Base-by-base conservation (phyloP, 2,113 vertebrate species). In the Chionomys nivalis region DNA sequence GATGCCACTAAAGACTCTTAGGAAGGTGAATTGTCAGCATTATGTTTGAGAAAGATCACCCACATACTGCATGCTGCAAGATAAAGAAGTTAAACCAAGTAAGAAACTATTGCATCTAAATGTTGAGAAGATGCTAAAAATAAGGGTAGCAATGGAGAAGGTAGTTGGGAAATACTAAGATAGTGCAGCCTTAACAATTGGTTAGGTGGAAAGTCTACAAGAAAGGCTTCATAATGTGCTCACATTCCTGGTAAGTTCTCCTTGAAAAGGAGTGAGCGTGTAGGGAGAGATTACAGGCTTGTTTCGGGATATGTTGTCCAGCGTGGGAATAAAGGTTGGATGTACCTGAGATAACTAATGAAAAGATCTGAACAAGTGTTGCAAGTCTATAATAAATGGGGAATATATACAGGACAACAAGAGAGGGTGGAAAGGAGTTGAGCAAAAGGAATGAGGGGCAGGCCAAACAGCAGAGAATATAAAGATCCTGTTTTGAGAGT, bases 91-190 rank as follows among this genome's bases (percentile, higher is more conserved):
- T 17, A 87, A 58, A 65, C 68, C 66, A 77, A n/a, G 31, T 61
- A 47, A 11, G 10, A 85, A 73, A 58, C 39, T 49, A 2, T 23
- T 91, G 16, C 17, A 36, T 94, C 49, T 49, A 16, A 47, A 66
- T 93, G 17, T 89, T 87, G 94, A 28, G 81, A 76, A 81, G 76
- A 87, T 90, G 16, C 52, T 52, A 7, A 76, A 85, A 87, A 55
- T 42, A 21, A 7, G 58, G n/a, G 26, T 68, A 82, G 79, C 70
- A 47, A 6, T 42, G 33, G 28, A 76, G 70, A 93, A 89, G 82
- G 55, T 61, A 82, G 79, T 33, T 96, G 52, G 49, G 33, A 55
- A 61, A 39, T 77, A 52, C 72, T 87, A 70, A n/a, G 47, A 83
- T 7, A 77, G 28, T 94, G 8, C 49, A 19, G 11, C 83, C 21